Conservation (phyloP, 2,797 vertebrate genomes). For the Furcifer pardalis region DNA sequence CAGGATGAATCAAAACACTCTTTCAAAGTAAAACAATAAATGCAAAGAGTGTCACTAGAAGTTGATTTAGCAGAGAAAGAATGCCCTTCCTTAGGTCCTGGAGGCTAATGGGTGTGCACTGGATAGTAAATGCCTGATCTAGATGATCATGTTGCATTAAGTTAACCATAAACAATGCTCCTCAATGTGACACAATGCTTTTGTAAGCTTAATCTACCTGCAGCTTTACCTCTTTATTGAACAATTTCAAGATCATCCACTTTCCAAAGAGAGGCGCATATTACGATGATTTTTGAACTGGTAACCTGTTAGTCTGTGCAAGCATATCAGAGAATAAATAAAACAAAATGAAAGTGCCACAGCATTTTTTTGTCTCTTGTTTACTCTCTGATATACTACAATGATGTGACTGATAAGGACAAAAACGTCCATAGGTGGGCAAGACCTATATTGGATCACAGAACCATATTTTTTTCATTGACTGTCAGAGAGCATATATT, state of each 20-base stretch:
- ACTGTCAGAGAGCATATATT: background rate
- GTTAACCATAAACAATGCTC: conserved; percentile 6
- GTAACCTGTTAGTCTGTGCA: too few relatives aligned
- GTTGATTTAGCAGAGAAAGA: conserved; percentile 16
- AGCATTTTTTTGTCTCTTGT: too few relatives aligned
- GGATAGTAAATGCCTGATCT: conserved; percentile 34
- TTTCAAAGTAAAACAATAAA: conserved; percentile 43
- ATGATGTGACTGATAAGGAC: too few relatives aligned
- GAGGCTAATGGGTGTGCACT: conserved; percentile 19
- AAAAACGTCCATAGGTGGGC: too few relatives aligned
- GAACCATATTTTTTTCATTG: too few relatives aligned
- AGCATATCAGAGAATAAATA: too few relatives aligned
- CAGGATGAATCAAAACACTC: conserved; percentile 34
- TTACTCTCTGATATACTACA: too few relatives aligned
- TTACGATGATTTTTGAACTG: too few relatives aligned
- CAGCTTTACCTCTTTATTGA: background rate
- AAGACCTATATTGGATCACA: too few relatives aligned
- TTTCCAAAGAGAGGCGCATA: too few relatives aligned
- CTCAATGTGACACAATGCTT: fast-evolving
- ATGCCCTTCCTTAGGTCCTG: conserved; percentile 37
- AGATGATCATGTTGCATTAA: conserved; percentile 17
- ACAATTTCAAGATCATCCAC: background rate
- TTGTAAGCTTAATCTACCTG: background rate
- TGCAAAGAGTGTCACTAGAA: conserved; percentile 17
- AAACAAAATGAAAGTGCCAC: too few relatives aligned